Evolutionary conservation across 2,888 invertebrate genomes (phyloP).

Genomic region (Campoplex nolae): DNA sequence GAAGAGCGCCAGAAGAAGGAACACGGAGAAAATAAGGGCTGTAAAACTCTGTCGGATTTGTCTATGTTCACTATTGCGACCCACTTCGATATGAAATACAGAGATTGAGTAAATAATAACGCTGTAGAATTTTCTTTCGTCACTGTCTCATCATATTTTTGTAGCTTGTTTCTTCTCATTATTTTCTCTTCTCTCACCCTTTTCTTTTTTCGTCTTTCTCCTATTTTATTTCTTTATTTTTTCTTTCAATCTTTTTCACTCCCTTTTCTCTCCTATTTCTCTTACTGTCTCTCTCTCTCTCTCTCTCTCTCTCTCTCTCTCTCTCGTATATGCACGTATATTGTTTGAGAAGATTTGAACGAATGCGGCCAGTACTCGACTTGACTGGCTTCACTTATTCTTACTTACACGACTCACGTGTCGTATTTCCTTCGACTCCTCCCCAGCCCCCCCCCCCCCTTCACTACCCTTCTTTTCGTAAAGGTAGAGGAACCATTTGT

Average conservation of each 20-base stretch:
- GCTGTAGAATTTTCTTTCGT: constrained; percentile 13
- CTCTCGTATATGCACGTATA: constrained; percentile 42
- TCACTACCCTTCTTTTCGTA: neutral
- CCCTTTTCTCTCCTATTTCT: constrained; percentile 25
- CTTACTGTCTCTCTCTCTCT: constrained; percentile 8
- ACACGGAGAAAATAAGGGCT: neutral
- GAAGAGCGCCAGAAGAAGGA: neutral
- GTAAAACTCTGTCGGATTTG: constrained; percentile 23
- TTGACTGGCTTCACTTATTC: constrained; percentile 79
- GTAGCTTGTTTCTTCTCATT: constrained; percentile 5
- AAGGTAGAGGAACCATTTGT: constrained; percentile 75
- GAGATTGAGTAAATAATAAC: constrained; percentile 59
- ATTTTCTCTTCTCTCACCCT: constrained; percentile 26
- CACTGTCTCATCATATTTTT: constrained; percentile 27
- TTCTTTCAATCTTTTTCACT: constrained; percentile 13
- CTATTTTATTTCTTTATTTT: constrained; percentile 23
- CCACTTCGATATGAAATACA: constrained; percentile 62
- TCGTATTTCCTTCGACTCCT: constrained; percentile 73
- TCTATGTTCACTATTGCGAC: constrained; percentile 40
- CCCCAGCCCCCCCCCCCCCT: neutral
- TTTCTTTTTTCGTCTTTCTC: constrained; percentile 27
- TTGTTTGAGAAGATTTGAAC: constrained; percentile 74
- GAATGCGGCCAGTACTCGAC: constrained; percentile 74
- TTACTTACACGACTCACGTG: constrained; percentile 76
- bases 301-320: neutral